Evolutionary conservation across 2,113 vertebrate species (phyloP).

Genomic region (Scomber scombrus): DNA sequence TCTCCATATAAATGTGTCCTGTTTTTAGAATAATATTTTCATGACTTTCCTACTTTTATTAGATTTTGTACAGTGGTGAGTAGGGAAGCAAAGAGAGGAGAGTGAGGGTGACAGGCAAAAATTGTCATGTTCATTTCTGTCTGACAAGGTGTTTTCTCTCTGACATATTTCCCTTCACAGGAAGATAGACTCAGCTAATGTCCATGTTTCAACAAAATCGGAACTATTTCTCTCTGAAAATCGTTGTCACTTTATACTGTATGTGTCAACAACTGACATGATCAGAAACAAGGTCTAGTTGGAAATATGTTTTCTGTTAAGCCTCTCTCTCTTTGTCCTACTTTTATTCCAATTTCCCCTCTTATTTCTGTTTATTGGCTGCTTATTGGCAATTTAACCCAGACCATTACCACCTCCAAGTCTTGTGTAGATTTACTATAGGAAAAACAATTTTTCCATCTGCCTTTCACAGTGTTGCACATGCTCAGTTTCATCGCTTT

Average conservation of each 20-base stretch:
- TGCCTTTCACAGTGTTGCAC: constrained; percentile 2
- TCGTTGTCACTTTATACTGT: neutral
- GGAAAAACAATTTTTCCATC: neutral
- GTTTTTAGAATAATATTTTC: constrained; percentile 68
- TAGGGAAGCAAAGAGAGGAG: constrained; percentile 26
- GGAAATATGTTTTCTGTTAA: constrained; percentile 6
- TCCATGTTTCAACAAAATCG: constrained; percentile 34
- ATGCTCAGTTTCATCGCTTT: constrained; percentile 5
- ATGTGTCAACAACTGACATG: neutral
- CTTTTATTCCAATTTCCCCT: neutral
- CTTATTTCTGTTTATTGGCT: neutral
- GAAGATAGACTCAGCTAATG: constrained; percentile 30
- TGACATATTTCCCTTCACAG: constrained; percentile 48
- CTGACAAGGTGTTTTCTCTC: constrained; percentile 62
- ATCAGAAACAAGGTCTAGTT: constrained; percentile 1
- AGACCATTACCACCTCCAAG: neutral
- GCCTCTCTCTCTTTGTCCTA: neutral
- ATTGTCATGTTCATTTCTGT: constrained; percentile 61
- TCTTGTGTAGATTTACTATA: neutral
- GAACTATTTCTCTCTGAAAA: neutral
- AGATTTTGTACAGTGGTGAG: constrained; percentile 55
- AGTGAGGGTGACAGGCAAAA: constrained; percentile 58
- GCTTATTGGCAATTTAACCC: neutral
- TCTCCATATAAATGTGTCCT: constrained; percentile 55
- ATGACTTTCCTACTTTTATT: constrained; percentile 63